phyloP scores from a whole-genome alignment of 2,888 invertebrate species.

The Apodemia duryi region DNA sequence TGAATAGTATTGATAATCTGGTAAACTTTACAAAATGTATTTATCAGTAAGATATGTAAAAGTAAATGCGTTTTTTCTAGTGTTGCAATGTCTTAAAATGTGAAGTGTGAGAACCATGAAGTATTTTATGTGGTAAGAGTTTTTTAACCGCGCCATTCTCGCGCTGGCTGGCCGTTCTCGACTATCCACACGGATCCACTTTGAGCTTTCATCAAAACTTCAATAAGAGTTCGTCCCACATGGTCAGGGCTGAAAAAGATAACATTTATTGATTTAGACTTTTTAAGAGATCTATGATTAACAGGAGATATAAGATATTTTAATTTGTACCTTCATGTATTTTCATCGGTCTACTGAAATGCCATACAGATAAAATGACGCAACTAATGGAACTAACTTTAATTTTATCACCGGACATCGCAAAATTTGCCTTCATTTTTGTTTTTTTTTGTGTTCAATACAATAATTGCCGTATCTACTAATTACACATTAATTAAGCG shows the following conservation, averaged over 20 bases:
- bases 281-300: too few relatives aligned
- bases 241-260: conserved; percentile 81
- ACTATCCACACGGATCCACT: conserved; percentile 87
- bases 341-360: too few relatives aligned
- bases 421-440: too few relatives aligned
- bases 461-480: too few relatives aligned
- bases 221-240: conserved; percentile 83
- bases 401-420: too few relatives aligned
- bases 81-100: not conserved
- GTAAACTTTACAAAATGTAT: not conserved
- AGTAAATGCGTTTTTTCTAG: not conserved
- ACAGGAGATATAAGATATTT: too few relatives aligned
- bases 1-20: not conserved
- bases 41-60: not conserved
- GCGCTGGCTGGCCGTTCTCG: conserved; percentile 82
- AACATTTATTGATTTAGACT: conserved; percentile 4
- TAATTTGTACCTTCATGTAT: too few relatives aligned
- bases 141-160: conserved; percentile 76
- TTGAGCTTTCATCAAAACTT: conserved; percentile 82
- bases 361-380: too few relatives aligned
- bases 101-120: not conserved
- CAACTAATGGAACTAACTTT: too few relatives aligned
- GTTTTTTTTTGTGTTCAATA: too few relatives aligned
- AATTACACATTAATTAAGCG: too few relatives aligned
- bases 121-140: too few relatives aligned